Evolutionary conservation across 2,797 vertebrate genomes (phyloP).

Genomic region (Paramormyrops hopkinsi): DNA sequence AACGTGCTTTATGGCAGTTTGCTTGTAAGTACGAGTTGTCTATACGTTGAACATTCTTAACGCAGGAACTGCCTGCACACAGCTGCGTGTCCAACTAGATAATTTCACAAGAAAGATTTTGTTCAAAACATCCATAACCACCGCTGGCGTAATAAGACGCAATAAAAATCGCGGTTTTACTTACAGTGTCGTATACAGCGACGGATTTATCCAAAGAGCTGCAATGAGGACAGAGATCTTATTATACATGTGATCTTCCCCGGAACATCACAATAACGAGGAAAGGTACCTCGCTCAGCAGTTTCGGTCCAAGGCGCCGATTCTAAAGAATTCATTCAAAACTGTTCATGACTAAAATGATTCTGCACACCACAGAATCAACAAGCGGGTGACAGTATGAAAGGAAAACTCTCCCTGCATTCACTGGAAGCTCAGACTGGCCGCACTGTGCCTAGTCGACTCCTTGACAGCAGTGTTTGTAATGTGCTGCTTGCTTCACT

Average conservation of each 20-base stretch:
- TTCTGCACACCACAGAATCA: background rate
- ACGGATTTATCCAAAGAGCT: constrained; percentile 83
- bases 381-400: background rate
- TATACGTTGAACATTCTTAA: background rate
- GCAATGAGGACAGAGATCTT: constrained; percentile 22
- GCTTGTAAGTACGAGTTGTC: background rate
- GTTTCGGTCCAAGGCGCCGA: background rate
- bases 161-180: constrained; percentile 40
- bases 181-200: constrained; percentile 68
- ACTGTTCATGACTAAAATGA: background rate
- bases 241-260: background rate
- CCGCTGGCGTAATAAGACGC: background rate
- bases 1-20: background rate
- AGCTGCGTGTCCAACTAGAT: background rate
- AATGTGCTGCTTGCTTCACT: background rate
- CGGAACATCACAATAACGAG: background rate
- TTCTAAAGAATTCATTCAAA: background rate
- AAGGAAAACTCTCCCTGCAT: background rate
- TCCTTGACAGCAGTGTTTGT: background rate
- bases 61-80: background rate
- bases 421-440: background rate
- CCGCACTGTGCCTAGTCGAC: background rate
- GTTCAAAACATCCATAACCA: background rate
- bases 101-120: background rate
- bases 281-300: too few species aligned